Conservation (phyloP, 2,888 invertebrate species). For the Lasioglossum malachurum region DNA sequence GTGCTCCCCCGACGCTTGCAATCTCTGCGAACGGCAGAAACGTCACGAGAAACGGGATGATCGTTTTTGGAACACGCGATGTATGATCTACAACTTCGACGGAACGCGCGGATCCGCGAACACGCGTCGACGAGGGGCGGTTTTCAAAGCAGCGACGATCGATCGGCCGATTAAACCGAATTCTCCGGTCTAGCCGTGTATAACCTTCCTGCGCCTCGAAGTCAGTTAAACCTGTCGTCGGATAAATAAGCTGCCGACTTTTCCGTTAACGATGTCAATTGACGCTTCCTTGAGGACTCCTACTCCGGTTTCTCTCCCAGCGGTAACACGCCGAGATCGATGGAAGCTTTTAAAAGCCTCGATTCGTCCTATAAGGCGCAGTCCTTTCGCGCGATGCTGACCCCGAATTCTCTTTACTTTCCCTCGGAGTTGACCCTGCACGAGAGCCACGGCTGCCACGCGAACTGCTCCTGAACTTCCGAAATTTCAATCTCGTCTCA, state of each 20-base stretch:
- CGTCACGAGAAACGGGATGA: neutral
- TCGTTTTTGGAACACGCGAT: neutral
- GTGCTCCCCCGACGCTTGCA: neutral
- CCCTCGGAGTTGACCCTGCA: conserved; percentile 8
- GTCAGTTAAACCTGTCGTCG: neutral
- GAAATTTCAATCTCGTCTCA: neutral
- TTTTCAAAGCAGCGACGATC: neutral
- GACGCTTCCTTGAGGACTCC: conserved; percentile 24
- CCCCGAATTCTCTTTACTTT: neutral
- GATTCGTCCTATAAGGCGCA: neutral
- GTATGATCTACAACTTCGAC: neutral
- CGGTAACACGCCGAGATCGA: conserved; percentile 21
- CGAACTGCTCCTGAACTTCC: neutral
- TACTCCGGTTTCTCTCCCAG: neutral
- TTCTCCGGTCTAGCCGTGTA: neutral
- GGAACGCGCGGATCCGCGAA: neutral
- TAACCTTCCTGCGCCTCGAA: neutral
- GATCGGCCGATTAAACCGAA: neutral
- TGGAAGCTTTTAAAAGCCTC: neutral
- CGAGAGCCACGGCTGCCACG: neutral
- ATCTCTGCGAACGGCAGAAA: neutral
- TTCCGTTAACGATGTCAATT: conserved; percentile 33
- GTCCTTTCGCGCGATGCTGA: neutral
- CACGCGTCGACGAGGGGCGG: neutral
- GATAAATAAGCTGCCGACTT: conserved; percentile 13